Evolutionary conservation across 2,797 vertebrate genomes (phyloP).

Genomic region (Gobionotothen gibberifrons): DNA sequence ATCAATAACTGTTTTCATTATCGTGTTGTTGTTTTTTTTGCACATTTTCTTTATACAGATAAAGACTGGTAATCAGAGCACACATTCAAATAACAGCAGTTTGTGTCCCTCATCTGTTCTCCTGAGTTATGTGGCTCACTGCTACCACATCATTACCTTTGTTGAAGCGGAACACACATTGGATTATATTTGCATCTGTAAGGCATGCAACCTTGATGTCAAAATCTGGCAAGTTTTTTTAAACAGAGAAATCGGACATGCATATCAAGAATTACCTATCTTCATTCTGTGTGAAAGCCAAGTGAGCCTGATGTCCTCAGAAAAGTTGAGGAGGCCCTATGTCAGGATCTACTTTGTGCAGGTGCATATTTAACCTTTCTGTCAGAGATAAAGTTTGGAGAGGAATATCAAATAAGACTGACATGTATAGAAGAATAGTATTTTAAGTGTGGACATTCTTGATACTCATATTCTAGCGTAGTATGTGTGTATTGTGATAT

Average conservation of each 20-base stretch:
- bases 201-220: neutral
- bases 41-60: conserved; percentile 34
- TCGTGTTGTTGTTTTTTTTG: conserved; percentile 23
- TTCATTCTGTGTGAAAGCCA: neutral
- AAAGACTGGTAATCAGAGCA: conserved; percentile 6
- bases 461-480: neutral
- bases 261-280: neutral
- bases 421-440: neutral
- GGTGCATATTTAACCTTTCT: conserved; percentile 4
- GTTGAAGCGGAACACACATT: neutral
- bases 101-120: neutral
- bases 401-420: neutral
- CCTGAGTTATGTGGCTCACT: neutral
- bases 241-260: neutral
- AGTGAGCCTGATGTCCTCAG: neutral
- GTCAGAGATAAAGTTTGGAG: neutral
- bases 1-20: neutral
- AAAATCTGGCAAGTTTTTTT: neutral
- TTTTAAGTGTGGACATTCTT: neutral
- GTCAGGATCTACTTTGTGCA: conserved; percentile 23
- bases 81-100: conserved; percentile 18
- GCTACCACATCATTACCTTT: neutral
- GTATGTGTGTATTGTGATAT: neutral
- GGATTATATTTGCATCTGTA: conserved; percentile 4
- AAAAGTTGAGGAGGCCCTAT: neutral